Base-by-base conservation (phyloP, 2,888 invertebrate genomes). In the Drosophila ezoana region DNA sequence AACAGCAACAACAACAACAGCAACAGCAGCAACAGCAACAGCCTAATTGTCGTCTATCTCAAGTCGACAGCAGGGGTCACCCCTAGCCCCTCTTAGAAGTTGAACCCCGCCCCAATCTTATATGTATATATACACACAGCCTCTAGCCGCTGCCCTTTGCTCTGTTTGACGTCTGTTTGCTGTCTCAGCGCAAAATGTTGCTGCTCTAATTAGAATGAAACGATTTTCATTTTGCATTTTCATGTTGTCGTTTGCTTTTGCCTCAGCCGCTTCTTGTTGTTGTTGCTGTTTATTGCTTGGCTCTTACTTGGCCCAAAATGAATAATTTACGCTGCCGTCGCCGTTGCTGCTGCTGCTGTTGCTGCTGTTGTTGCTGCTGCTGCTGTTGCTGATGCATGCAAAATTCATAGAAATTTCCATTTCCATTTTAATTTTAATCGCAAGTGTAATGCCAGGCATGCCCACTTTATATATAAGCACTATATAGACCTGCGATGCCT, bases 151-250 rank as follows among this genome's bases (percentile, higher is more conserved):
- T 18, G n/a, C 37, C 33, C 35, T 5, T 10, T 37, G 45, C 43
- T 11, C 38, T 28, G 38, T 11, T 41, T 32, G 58, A 54, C 76
- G 66, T 79, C 78, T 79, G 83, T 87, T 85, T 83, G 83, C 83
- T 87, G 88, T 76, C 83, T 83, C 83, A 87, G 88, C 83, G 72
- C 63, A 74, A 87, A 83, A 86, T 85, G 86, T 72, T 84, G 87
- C 82, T 87, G 86, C 82, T 83, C 83, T 83, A 87, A 83, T 83
- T 87, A 83, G 88, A 83, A 83, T 85, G 82, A 87, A 83, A 87
- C 86, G 86, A 83, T 83, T 83, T 83, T 83, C 86, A 83, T 83
- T 87, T 87, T 87, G 71, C 82, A 84, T 84, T 84, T 81, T 72
- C 75, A 78, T 84, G 64, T 73, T 83, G 77, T 76, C 65, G 67